These are phyloP conservation scores for Scolopax mira DNA, from an alignment of 2,113 vertebrate genomes.

Conservation along the genomic window DNA sequence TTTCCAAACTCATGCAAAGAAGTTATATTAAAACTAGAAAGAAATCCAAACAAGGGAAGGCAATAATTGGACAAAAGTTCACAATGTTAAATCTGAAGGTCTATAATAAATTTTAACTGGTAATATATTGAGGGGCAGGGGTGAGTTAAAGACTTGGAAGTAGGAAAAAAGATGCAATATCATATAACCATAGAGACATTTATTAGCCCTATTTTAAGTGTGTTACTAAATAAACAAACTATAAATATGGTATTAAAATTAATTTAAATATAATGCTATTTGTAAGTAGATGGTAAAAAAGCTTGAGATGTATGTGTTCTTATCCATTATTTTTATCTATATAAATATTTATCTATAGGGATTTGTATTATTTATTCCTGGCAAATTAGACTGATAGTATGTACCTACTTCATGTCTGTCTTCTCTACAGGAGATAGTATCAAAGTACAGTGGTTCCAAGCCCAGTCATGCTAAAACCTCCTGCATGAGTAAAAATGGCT, in stretches of 20 bases:
- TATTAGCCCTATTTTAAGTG: not conserved
- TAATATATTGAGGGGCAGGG: not conserved
- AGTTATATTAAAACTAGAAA: not conserved
- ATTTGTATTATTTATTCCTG: not conserved
- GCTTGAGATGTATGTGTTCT: not conserved
- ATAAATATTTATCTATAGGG: not conserved
- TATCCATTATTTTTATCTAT: not conserved
- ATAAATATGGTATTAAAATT: not conserved
- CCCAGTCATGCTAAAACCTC: not conserved
- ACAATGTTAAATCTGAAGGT: not conserved
- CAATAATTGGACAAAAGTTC: not conserved
- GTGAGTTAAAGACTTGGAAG: not conserved
- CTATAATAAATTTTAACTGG: not conserved
- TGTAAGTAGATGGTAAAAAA: not conserved
- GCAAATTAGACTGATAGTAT: not conserved
- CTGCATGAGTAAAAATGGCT: not conserved
- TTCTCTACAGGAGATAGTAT: not conserved
- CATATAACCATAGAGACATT: not conserved
- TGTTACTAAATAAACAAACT: not conserved
- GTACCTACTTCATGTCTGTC: not conserved
- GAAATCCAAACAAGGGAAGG: not conserved
- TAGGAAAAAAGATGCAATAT: not conserved
- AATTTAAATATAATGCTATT: not conserved
- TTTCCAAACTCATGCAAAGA: not conserved
- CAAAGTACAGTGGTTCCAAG: not conserved